Evolutionary conservation across 2,797 vertebrate species (phyloP).

Genomic region (Tympanoctomys barrerae): DNA sequence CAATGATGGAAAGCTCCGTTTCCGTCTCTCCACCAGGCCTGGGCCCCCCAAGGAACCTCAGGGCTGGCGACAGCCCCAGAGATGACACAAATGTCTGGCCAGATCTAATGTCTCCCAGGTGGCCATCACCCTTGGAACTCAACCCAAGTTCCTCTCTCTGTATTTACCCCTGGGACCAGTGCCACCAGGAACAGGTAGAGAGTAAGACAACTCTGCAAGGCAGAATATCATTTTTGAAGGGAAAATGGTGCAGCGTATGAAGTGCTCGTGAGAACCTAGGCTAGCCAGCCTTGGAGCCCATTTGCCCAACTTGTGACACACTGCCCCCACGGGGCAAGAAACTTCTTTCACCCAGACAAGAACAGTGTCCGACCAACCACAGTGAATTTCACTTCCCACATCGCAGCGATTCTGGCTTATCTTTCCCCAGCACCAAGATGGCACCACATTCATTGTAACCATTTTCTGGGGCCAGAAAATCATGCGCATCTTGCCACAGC

Average conservation of each 20-base stretch:
- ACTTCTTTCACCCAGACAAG: background rate
- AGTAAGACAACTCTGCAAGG: background rate
- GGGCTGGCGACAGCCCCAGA: background rate
- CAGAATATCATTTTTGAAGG: constrained; percentile 27
- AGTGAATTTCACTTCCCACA: constrained; percentile 30
- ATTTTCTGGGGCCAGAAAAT: constrained; percentile 51
- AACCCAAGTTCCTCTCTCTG: background rate
- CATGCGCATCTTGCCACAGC: background rate
- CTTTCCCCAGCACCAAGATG: constrained; percentile 41
- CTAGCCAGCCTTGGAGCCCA: background rate
- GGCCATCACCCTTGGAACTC: background rate
- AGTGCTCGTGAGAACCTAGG: background rate
- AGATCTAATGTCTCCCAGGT: background rate
- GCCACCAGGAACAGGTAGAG: background rate
- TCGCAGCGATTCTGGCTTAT: background rate
- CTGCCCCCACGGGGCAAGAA: background rate
- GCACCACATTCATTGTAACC: background rate
- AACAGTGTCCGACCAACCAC: background rate
- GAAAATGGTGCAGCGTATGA: background rate
- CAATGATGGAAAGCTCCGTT: constrained; percentile 7
- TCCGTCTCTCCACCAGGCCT: background rate
- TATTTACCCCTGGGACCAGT: background rate
- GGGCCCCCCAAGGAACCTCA: background rate
- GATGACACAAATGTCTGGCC: constrained; percentile 30
- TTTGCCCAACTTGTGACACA: background rate